Evolutionary conservation across 1,140 invertebrate species (phyloP).

Genomic region (Camponotus pennsylvanicus): DNA sequence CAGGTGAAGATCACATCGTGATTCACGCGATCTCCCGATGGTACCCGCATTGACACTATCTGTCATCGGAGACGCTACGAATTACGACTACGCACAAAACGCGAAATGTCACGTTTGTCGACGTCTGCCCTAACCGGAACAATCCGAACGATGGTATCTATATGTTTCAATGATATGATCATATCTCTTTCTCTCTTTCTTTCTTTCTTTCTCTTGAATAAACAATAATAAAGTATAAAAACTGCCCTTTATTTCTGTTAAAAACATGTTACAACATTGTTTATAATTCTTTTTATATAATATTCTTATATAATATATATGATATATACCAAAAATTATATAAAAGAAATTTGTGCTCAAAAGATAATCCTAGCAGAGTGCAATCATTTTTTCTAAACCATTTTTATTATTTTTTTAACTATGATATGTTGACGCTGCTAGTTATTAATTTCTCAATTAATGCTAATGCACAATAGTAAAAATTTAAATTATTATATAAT

Average conservation of each 20-base stretch:
- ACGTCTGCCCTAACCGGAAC: slow-evolving; percentile 20
- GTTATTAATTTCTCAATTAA: slow-evolving; percentile 1
- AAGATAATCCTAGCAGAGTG: neutral
- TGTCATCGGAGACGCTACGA: slow-evolving; percentile 71
- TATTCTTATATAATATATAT: neutral
- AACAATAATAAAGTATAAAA: too few relatives aligned
- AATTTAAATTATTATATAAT: neutral
- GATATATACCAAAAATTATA: neutral
- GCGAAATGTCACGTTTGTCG: slow-evolving; percentile 48
- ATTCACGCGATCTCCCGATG: slow-evolving; percentile 60
- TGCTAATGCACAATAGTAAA: neutral
- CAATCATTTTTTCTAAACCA: neutral
- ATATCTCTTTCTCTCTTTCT: neutral
- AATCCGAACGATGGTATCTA: slow-evolving; percentile 66
- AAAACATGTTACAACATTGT: neutral
- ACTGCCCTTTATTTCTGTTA: neutral
- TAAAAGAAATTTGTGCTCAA: neutral
- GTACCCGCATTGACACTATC: slow-evolving; percentile 77
- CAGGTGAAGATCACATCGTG: slow-evolving; percentile 61
- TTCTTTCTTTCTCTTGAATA: too few relatives aligned
- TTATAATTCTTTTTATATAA: neutral
- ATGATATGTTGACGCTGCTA: neutral
- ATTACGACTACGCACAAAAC: slow-evolving; percentile 50
- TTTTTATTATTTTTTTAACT: neutral
- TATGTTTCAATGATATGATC: slow-evolving; percentile 38